Percentiles rank a stretch among this genome's conserved stretches.
Evolutionary conservation across 2,113 vertebrate species (phyloP).

Genomic region (Lasiurus cinereus): DNA sequence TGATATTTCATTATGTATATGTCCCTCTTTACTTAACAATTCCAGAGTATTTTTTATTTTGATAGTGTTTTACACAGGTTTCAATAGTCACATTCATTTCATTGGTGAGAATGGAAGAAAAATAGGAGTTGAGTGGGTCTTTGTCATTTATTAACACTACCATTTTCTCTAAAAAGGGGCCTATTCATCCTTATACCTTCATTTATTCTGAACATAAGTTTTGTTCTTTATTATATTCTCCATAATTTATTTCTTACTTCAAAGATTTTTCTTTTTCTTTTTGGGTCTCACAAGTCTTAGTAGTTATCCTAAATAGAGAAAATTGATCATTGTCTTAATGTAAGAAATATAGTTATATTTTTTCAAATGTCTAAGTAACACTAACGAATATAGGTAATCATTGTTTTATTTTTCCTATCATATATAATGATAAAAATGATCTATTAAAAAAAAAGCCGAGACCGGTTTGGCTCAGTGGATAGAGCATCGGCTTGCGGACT

Average conservation of each 20-base stretch:
- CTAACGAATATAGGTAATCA: neutral
- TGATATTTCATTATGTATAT: neutral
- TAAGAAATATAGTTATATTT: neutral
- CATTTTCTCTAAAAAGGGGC: neutral
- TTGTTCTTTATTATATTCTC: constrained; percentile 14
- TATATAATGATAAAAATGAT: neutral
- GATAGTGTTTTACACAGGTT: neutral
- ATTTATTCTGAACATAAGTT: neutral
- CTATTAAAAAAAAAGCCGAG: no score
- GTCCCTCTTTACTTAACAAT: neutral
- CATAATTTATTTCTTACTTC: neutral
- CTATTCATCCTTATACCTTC: neutral
- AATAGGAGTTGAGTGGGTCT: neutral
- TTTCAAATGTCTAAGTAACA: constrained; percentile 37
- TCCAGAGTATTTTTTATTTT: neutral
- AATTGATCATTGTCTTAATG: neutral
- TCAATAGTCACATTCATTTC: neutral
- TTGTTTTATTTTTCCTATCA: neutral
- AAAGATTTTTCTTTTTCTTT: neutral
- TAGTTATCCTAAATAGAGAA: neutral
- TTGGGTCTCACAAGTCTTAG: neutral
- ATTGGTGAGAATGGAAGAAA: neutral
- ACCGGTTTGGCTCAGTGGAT: no score
- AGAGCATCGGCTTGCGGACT: no score
- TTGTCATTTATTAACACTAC: neutral